Evolutionary conservation across 2,797 vertebrate genomes (phyloP).

Genomic region (Emys orbicularis): DNA sequence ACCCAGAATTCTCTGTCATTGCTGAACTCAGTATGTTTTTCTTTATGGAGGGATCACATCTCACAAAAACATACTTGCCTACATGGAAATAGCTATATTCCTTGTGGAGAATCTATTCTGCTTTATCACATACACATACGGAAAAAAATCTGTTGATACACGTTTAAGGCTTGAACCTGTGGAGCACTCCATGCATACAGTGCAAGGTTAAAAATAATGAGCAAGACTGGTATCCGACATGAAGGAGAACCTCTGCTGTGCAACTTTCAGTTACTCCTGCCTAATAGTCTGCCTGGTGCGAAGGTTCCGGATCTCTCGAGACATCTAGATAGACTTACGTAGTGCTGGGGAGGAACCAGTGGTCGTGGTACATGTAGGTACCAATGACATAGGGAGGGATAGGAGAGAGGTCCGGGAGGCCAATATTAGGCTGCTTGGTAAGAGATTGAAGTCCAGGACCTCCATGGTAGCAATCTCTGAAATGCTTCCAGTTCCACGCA

Average conservation of each 20-base stretch:
- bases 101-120: not conserved
- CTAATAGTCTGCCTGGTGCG: not conserved
- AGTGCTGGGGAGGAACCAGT: no score
- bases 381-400: no score
- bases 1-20: not conserved
- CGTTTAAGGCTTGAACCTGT: not conserved
- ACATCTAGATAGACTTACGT: no score
- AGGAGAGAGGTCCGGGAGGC: no score
- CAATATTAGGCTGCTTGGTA: no score
- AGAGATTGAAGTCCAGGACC: no score
- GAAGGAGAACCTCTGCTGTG: not conserved
- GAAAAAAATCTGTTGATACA: not conserved
- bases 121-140: not conserved
- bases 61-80: not conserved
- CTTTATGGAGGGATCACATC: not conserved
- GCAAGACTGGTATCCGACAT: not conserved
- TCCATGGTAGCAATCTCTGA: no score
- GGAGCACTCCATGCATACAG: not conserved
- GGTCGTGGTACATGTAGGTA: no score
- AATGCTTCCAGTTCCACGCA: no score
- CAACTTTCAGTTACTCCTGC: not conserved
- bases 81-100: not conserved
- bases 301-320: no score
- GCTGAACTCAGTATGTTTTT: not conserved
- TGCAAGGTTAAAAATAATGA: not conserved